Percentiles rank a stretch among this genome's conserved stretches.
These are phyloP conservation scores for Keiferia lycopersicella DNA, from an alignment of 2,888 invertebrate genomes.

Conservation along the genomic window DNA sequence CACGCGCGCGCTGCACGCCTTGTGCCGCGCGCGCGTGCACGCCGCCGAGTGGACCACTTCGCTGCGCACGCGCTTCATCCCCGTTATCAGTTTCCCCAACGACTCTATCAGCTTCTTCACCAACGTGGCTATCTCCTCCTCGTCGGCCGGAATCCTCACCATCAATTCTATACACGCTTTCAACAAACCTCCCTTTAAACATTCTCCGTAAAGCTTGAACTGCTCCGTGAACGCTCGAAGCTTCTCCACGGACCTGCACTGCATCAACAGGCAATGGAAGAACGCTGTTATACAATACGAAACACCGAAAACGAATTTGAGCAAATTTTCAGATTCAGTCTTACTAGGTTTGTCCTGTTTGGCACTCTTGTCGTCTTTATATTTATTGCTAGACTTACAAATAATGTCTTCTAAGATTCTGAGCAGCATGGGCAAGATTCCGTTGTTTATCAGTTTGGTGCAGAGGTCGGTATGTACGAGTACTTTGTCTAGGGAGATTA, in stretches of 20 bases:
- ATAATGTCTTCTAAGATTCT: conserved; percentile 81
- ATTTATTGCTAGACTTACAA: conserved; percentile 59
- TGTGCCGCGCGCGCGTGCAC: conserved; percentile 77
- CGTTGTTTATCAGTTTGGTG: conserved; percentile 81
- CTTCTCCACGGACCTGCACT: conserved; percentile 76
- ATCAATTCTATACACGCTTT: conserved; percentile 80
- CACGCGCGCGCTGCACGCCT: conserved; percentile 69
- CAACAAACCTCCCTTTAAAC: conserved; percentile 80
- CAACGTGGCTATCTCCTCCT: conserved; percentile 60
- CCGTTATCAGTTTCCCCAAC: conserved; percentile 78
- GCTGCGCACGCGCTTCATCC: conserved; percentile 80
- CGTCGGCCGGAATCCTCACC: conserved; percentile 72
- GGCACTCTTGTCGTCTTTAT: conserved; percentile 47
- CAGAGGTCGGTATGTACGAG: conserved; percentile 76
- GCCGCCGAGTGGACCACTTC: conserved; percentile 80
- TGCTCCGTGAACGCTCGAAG: conserved; percentile 81
- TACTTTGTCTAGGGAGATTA: conserved; percentile 81
- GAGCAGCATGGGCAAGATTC: conserved; percentile 82
- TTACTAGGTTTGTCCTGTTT: conserved; percentile 49
- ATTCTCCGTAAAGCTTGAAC: conserved; percentile 81
- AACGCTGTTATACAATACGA: conserved; percentile 82
- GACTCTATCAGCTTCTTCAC: conserved; percentile 80
- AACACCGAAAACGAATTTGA: conserved; percentile 82
- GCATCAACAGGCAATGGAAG: conserved; percentile 81
- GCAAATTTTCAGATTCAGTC: conserved; percentile 74